Conservation (phyloP, 2,888 invertebrate species). For the Mechanitis messenoides region DNA sequence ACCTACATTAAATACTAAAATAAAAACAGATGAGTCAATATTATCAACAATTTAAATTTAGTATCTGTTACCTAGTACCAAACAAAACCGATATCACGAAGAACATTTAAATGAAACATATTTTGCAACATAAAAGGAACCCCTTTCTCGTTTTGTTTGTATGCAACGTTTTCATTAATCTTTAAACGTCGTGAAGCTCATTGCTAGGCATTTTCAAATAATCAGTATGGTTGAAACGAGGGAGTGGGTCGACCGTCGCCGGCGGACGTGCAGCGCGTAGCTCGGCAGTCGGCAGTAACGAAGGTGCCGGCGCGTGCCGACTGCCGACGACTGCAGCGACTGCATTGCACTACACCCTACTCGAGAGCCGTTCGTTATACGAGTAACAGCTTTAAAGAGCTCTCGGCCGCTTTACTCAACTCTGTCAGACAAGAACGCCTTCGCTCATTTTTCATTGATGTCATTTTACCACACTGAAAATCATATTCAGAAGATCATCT, state of each 20-base stretch:
- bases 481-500: slow-evolving; percentile 39
- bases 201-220: too few relatives aligned
- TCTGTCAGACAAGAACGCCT: slow-evolving; percentile 62
- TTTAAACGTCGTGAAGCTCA: too few relatives aligned
- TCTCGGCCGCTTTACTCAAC: slow-evolving; percentile 59
- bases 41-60: too few relatives aligned
- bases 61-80: background rate
- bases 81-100: too few relatives aligned
- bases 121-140: too few relatives aligned
- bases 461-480: slow-evolving; percentile 46
- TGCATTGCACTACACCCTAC: slow-evolving; percentile 45
- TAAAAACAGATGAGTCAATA: background rate
- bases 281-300: slow-evolving; percentile 22
- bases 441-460: slow-evolving; percentile 56
- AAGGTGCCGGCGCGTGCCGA: slow-evolving; percentile 55
- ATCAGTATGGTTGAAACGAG: background rate
- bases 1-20: slow-evolving; percentile 37
- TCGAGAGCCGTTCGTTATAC: slow-evolving; percentile 68
- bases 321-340: slow-evolving; percentile 39
- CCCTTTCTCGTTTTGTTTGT: too few relatives aligned
- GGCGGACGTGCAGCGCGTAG: slow-evolving; percentile 10
- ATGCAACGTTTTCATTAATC: too few relatives aligned
- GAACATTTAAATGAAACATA: too few relatives aligned
- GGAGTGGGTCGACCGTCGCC: background rate
- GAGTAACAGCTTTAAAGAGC: slow-evolving; percentile 65